Percentiles rank a stretch among this genome's conserved stretches.
Evolutionary conservation across 2,797 vertebrate genomes (phyloP).

Genomic region (Otus scops): DNA sequence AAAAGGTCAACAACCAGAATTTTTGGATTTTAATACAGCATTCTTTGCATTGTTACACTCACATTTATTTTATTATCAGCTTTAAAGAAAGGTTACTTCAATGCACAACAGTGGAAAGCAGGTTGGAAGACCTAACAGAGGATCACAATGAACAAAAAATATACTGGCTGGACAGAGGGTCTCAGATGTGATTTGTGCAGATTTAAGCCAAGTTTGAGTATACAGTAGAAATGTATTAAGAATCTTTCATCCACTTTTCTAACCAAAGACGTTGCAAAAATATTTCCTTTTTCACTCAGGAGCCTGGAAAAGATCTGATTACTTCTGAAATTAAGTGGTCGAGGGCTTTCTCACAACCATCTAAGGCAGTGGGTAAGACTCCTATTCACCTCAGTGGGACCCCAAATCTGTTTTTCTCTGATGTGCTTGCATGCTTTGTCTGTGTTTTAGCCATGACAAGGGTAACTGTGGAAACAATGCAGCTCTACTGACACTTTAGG

Average conservation of each 20-base stretch:
- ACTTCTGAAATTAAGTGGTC: neutral
- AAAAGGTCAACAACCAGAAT: neutral
- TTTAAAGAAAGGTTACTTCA: neutral
- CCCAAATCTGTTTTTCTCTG: neutral
- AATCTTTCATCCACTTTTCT: neutral
- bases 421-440: neutral
- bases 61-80: neutral
- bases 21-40: rapidly evolving
- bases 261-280: neutral
- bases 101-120: neutral
- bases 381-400: neutral
- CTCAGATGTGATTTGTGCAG: neutral
- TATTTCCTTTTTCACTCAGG: neutral
- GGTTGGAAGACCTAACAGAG: neutral
- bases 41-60: neutral
- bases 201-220: neutral
- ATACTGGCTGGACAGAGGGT: neutral
- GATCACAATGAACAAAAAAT: neutral
- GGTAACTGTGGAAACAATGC: neutral
- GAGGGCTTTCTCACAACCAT: neutral
- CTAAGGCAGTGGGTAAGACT: neutral
- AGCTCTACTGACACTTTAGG: neutral
- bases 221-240: neutral
- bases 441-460: neutral
- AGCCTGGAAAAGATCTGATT: neutral